phyloP scores from a whole-genome alignment of 2,797 vertebrate genomes.

The Sphenodon punctatus region DNA sequence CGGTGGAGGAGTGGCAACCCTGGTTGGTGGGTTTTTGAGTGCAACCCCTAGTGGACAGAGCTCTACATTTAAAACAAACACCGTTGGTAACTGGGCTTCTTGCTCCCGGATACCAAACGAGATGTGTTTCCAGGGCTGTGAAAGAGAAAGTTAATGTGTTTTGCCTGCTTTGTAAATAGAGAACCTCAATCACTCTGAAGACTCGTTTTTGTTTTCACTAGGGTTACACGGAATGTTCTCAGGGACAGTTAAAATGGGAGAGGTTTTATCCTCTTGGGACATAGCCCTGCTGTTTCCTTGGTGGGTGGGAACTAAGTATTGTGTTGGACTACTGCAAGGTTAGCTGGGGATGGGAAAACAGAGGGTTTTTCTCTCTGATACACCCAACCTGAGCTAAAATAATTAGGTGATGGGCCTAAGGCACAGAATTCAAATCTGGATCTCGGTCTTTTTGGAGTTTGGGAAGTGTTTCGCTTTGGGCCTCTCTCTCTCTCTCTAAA shows the following conservation, averaged over 20 bases:
- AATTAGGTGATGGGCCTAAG: neutral
- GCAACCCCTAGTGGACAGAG: neutral
- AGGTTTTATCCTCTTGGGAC: fast-evolving
- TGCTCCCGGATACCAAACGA: too few relatives aligned
- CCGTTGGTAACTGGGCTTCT: too few relatives aligned
- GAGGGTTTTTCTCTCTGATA: neutral
- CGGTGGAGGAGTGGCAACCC: too few relatives aligned
- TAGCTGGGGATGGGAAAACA: neutral
- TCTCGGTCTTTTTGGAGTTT: neutral
- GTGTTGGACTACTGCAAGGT: neutral
- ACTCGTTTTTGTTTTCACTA: neutral
- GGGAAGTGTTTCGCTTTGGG: neutral
- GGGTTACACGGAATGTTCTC: neutral
- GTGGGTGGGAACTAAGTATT: neutral
- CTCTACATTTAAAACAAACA: neutral
- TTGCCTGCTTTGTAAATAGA: neutral
- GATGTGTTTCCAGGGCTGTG: too few relatives aligned
- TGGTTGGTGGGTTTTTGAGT: too few relatives aligned
- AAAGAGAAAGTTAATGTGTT: neutral
- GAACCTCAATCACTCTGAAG: neutral
- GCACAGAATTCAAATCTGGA: slow-evolving; percentile 1
- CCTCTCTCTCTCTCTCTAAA: neutral
- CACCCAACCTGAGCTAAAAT: neutral
- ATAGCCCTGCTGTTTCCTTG: neutral
- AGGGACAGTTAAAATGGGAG: neutral